These are phyloP conservation scores for Ochotona princeps DNA, from an alignment of 2,113 vertebrate species.

Conservation along the genomic window DNA sequence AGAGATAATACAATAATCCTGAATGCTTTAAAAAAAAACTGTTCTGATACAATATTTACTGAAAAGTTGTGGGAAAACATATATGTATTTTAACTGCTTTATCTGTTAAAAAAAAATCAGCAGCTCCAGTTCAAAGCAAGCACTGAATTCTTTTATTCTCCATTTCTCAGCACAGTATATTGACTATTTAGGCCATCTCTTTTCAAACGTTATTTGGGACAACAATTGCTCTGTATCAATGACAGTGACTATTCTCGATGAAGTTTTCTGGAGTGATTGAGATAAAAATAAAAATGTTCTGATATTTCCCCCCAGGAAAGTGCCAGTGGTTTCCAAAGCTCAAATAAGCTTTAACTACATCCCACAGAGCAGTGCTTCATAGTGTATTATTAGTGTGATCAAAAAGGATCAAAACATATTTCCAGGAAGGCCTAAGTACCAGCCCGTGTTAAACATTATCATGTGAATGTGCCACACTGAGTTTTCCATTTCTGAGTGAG, in stretches of 20 bases:
- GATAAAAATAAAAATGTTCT: conserved; percentile 86
- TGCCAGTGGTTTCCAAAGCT: conserved; percentile 80
- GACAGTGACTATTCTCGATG: conserved; percentile 64
- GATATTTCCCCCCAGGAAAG: conserved; percentile 83
- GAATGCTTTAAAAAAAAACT: conserved; percentile 42
- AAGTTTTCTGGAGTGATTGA: conserved; percentile 84
- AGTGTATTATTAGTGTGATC: conserved; percentile 84
- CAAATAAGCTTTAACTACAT: conserved; percentile 84
- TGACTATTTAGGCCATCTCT: conserved; percentile 69
- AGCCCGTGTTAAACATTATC: conserved; percentile 55
- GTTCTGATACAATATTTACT: conserved; percentile 64
- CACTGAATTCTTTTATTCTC: conserved; percentile 62
- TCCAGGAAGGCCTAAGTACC: conserved; percentile 63
- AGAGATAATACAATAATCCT: conserved; percentile 61
- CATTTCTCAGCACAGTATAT: conserved; percentile 61
- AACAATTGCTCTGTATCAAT: conserved; percentile 71
- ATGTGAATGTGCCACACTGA: conserved; percentile 51
- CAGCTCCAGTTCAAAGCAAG: conserved; percentile 42
- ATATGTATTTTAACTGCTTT: conserved; percentile 71
- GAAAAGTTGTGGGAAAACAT: conserved; percentile 64
- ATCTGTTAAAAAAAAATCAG: conserved; percentile 62
- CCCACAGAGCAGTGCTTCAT: conserved; percentile 83
- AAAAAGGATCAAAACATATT: conserved; percentile 80
- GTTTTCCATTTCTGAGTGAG: conserved; percentile 41
- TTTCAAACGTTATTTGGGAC: conserved; percentile 73